These are phyloP conservation scores for Spicauda simplicius DNA, from an alignment of 2,888 invertebrate species.

Conservation along the genomic window DNA sequence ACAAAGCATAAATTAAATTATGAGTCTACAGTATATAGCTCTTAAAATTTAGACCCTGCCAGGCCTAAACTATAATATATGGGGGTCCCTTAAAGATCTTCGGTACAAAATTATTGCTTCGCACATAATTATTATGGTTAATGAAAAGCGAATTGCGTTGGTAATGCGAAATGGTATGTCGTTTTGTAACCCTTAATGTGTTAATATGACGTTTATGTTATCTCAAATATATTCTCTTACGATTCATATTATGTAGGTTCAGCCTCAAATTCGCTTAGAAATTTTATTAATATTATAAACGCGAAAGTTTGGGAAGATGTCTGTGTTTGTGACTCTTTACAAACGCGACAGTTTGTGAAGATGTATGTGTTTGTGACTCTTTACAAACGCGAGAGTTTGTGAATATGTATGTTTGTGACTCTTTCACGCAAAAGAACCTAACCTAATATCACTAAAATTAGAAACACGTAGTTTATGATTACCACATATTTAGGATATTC, in stretches of 20 bases:
- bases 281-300: too few species aligned
- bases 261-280: too few species aligned
- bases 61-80: constrained; percentile 33
- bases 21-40: constrained; percentile 9
- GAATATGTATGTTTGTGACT: too few species aligned
- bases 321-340: too few species aligned
- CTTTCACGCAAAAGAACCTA: too few species aligned
- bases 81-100: constrained; percentile 20
- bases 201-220: constrained; percentile 2
- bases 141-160: constrained; percentile 10
- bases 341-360: too few species aligned
- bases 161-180: constrained; percentile 11
- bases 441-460: too few species aligned
- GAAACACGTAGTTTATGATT: too few species aligned
- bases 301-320: too few species aligned
- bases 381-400: too few species aligned
- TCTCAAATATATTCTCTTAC: background rate
- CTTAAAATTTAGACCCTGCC: constrained; percentile 22
- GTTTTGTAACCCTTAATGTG: constrained; percentile 4
- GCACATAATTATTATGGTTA: constrained; percentile 20
- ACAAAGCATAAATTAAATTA: constrained; percentile 32
- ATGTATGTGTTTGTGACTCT: too few species aligned
- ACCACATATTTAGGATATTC: too few species aligned
- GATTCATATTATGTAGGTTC: background rate
- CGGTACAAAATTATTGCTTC: constrained; percentile 26